Base-by-base conservation (phyloP, 1,140 invertebrate species). In the Lepidotrigona ventralis region DNA sequence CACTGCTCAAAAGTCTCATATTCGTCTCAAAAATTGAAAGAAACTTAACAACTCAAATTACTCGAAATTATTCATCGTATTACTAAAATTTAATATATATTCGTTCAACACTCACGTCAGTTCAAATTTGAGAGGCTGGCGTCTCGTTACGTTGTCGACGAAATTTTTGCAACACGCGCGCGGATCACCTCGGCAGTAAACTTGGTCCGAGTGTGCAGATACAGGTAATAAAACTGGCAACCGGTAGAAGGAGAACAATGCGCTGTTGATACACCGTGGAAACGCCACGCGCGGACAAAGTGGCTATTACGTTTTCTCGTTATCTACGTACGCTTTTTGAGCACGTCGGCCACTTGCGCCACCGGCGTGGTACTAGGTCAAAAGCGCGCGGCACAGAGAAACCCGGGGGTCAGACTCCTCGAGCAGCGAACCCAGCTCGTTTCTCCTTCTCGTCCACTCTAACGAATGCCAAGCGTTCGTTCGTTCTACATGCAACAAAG, bases 271-370 rank as follows among this genome's bases (percentile, higher is more conserved):
- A 86, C 85, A 51, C 60, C 70, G 77, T 58, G 79, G 64, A 71
- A 78, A 85, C 33, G 51, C 73, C 78, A 56, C 75, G 69, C 75
- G 69, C 63, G 73, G 78, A 88, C 86, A 87, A 85, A 88, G 86
- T 88, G 83, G 86, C 86, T 85, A 81, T 88, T 87, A 88, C 79
- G 75, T 81, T 87, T 76, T 60, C 86, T 88, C 86, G 86, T 88
- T 88, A 88, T 81, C 83, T 85, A 70, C 69, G 73, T 60, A 77
- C 60, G 85, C 74, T 83, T 87, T 88, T 88, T 73, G 82, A 87
- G 79, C 85, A 69, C 76, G 72, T 54, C 56, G 70, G 39, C 75
- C 73, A 86, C 29, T 86, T 69, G 63, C 63, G 58, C 46, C 79
- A 53, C 26, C 17, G 72, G 51, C 66, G 60, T 73, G 53, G 69